phyloP scores from a whole-genome alignment of 2,797 vertebrate species.

The Petrocephalus schoutedeni region DNA sequence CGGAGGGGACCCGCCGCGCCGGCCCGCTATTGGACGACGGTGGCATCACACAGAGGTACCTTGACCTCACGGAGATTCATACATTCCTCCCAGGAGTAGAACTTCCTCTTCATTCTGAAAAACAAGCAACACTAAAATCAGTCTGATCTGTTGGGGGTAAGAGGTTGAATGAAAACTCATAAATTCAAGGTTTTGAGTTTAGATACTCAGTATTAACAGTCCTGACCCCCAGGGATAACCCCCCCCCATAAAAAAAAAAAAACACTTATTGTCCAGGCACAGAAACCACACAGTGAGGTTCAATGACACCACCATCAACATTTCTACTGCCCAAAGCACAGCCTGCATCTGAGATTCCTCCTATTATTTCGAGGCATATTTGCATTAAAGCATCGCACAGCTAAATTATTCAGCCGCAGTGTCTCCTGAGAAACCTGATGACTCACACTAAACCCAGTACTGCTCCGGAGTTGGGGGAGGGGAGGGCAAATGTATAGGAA shows the following conservation, averaged over 20 bases:
- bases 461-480: background rate
- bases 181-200: background rate
- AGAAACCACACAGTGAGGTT: background rate
- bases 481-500: background rate
- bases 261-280: background rate
- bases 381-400: background rate
- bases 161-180: background rate
- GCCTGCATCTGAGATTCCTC: background rate
- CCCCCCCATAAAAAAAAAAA: background rate
- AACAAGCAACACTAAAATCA: background rate
- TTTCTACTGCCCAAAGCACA: background rate
- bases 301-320: background rate
- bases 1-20: too few species aligned
- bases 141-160: background rate
- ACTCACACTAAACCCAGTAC: slow-evolving; percentile 5
- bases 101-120: slow-evolving; percentile 92
- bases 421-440: background rate
- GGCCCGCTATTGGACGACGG: background rate
- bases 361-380: background rate
- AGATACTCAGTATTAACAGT: background rate
- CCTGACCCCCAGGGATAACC: background rate
- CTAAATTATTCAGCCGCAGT: background rate
- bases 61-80: slow-evolving; percentile 96
- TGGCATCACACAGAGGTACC: slow-evolving; percentile 53
- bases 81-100: slow-evolving; percentile 97